Conservation (phyloP, 1,140 invertebrate genomes). For the Drosophila pallidifrons region DNA sequence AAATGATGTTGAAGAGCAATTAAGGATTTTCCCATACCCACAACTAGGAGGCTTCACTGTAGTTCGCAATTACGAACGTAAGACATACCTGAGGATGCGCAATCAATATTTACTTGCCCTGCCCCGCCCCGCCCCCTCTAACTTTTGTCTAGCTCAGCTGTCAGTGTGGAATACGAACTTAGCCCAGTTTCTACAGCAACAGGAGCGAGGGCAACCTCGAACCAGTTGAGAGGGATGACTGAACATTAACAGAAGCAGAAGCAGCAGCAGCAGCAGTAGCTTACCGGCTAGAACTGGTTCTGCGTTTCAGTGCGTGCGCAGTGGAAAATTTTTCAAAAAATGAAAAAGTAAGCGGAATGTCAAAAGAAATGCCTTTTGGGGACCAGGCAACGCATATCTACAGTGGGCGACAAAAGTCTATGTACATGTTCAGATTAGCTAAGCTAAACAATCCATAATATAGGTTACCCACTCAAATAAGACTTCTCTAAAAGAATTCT, state of each 20-base stretch:
- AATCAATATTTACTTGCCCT: conserved; percentile 25
- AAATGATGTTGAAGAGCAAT: neutral
- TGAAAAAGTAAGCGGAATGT: neutral
- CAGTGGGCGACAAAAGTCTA: neutral
- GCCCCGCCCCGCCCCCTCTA: neutral
- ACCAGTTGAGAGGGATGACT: neutral
- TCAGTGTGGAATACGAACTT: conserved; percentile 17
- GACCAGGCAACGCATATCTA: conserved; percentile 2
- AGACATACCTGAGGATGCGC: conserved; percentile 1
- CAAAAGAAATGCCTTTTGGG: conserved; percentile 5
- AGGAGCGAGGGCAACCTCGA: neutral
- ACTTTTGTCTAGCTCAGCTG: neutral
- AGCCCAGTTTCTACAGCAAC: conserved; percentile 27
- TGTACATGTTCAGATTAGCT: neutral
- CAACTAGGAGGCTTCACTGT: neutral
- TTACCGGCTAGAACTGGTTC: conserved; percentile 34
- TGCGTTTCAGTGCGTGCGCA: conserved; percentile 41
- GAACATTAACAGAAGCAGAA: neutral
- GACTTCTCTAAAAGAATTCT: too few species aligned
- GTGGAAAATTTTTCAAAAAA: conserved; percentile 35
- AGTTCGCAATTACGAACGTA: neutral
- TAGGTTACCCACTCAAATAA: too few species aligned
- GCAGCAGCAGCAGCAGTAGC: conserved; percentile 6
- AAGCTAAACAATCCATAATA: too few species aligned
- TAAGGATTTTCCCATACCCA: neutral